A percentile compares a stretch with the other conserved stretches of the same genome.
Evolutionary conservation across 2,888 invertebrate species (phyloP).

Genomic region (Drosophila pseudotakahashii): DNA sequence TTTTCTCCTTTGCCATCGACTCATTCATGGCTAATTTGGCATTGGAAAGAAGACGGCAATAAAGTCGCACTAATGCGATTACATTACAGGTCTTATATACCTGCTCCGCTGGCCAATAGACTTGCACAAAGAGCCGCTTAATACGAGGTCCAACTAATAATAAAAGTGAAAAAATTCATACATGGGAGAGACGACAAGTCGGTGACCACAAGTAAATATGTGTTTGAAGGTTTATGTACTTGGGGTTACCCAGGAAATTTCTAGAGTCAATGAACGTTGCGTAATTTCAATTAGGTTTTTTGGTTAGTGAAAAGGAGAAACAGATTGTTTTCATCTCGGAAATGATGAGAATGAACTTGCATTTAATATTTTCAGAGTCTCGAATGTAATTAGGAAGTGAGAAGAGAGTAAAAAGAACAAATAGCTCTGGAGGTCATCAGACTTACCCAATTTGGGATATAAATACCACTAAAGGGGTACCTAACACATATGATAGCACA

Average conservation of each 20-base stretch:
- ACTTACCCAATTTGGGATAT: conserved; percentile 53
- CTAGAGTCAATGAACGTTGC: conserved; percentile 78
- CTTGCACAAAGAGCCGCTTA: conserved; percentile 50
- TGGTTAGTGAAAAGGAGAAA: conserved; percentile 16
- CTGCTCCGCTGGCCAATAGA: conserved; percentile 11
- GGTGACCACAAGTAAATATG: conserved; percentile 34
- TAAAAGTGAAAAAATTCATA: conserved; percentile 65
- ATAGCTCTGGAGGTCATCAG: conserved; percentile 59
- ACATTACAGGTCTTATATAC: conserved; percentile 69
- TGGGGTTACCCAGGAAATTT: conserved; percentile 51
- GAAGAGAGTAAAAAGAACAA: conserved; percentile 40
- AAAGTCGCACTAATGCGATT: conserved; percentile 75
- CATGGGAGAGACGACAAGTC: conserved; percentile 18
- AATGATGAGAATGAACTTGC: conserved; percentile 76
- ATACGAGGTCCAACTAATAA: conserved; percentile 59
- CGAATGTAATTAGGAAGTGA: conserved; percentile 55
- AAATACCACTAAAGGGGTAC: background rate
- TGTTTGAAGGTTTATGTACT: conserved; percentile 17
- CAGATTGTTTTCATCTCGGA: conserved; percentile 46
- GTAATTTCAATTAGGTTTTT: conserved; percentile 77
- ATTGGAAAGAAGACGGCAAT: conserved; percentile 55
- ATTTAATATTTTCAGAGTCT: conserved; percentile 55
- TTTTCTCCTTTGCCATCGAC: conserved; percentile 22
- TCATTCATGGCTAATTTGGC: conserved; percentile 48
- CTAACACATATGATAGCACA: background rate